Conservation (phyloP, 2,113 vertebrate species). For the Sebastes schlegelii region DNA sequence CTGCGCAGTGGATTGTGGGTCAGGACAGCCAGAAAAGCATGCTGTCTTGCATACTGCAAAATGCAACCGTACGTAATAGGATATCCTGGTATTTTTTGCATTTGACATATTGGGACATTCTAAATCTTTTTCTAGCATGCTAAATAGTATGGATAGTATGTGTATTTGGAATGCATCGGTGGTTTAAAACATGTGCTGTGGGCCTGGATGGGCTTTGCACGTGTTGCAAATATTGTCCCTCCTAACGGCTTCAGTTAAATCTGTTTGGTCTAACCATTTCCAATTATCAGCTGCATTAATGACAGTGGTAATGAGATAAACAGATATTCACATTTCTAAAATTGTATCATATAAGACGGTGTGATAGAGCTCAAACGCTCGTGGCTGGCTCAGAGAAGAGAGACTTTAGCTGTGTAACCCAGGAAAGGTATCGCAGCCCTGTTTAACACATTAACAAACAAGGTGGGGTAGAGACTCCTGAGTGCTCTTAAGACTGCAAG, state of each 20-base stretch:
- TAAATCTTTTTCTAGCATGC: too few relatives aligned
- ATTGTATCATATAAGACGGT: neutral
- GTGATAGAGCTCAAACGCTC: neutral
- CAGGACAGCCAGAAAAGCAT: too few relatives aligned
- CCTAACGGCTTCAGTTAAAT: neutral
- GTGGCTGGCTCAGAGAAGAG: neutral
- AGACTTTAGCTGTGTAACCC: constrained; percentile 2
- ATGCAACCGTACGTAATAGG: too few relatives aligned
- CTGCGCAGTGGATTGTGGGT: too few relatives aligned
- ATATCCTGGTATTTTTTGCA: too few relatives aligned
- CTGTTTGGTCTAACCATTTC: neutral
- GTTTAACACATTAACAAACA: constrained; percentile 53
- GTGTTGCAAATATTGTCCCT: neutral
- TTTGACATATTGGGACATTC: too few relatives aligned
- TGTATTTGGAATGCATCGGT: too few relatives aligned
- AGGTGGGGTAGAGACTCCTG: neutral
- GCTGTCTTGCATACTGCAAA: too few relatives aligned
- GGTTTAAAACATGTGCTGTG: neutral
- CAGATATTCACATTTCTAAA: neutral
- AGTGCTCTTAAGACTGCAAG: constrained; percentile 5
- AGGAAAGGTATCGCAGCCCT: constrained; percentile 20
- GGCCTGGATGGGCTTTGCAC: neutral
- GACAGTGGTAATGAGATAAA: constrained; percentile 10
- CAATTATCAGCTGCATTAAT: neutral
- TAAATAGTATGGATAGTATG: too few relatives aligned